Base-by-base conservation (phyloP, 2,888 invertebrate species). In the Eudasyphora cyanicolor region DNA sequence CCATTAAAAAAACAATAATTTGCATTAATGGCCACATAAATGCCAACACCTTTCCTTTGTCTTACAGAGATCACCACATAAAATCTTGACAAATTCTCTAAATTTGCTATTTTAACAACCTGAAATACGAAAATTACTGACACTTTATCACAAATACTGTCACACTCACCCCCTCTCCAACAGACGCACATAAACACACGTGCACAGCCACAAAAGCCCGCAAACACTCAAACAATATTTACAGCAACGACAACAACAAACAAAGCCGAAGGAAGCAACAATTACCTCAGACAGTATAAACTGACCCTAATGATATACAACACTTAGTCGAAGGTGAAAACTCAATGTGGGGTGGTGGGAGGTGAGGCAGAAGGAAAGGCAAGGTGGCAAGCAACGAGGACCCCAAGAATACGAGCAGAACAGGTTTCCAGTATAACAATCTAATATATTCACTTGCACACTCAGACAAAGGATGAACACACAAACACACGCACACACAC, bases 71-170 rank as follows among this genome's bases (percentile, higher is more conserved):
- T 67, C 24, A 60, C 29, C 77, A 45, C 70, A 83, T 81, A 77
- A 83, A 78, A 83, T 78, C 74, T 57, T 75, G 64, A 81, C 81
- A 83, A 77, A 83, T 83, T 83, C 75, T 70, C 32, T 69, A 57
- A 77, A 77, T 76, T 77, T 80, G 67, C 70, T 75, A 57, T 27
- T 79, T 79, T 64, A 83, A 83, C 77, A 77, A 54, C 64, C 64
- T 38, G n/a, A 70, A 75, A 83, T 64, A 57, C 51, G 67, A 54
- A 69, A 73, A 80, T 74, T 80, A 70, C 73, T 69, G 60, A 74
- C 73, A 76, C 67, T 79, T 79, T 62, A 7, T 67, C 38, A 62
- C 32, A 62, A 32, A 54, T 27, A 57, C 54, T 5, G 12, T 49
- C 27, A 67, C n/a, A 54, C 32, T 14, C 7, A 21, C 17, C 45